Evolutionary conservation across 2,888 invertebrate species (phyloP), one percentile per base, ranked within the genome.

Genomic region (Eristalis intricaria): DNA sequence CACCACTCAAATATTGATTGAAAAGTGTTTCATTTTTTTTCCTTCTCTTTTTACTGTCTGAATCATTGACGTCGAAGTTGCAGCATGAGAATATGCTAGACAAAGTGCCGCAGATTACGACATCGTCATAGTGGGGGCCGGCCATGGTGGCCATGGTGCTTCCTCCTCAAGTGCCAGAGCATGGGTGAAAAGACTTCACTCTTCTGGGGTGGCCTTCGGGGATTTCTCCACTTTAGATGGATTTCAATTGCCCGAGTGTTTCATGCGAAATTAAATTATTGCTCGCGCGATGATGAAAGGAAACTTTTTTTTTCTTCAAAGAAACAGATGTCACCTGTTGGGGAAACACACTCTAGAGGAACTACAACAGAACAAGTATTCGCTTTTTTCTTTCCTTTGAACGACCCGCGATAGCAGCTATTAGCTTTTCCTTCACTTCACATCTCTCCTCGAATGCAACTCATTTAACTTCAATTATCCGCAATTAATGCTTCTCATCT

Each of bases 1-100:
- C 32, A 70, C 70, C 29, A 66, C 70, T 74, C 26, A 78, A 83
- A 66, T 86, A 86, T 86, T 86, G 86, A 86, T 86, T 86, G 23
- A 23, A 60, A 15, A 11, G 26, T 19, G 23, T 60, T 60, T 60
- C 1, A 10, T 26, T 10, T 4, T n/a, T n/a, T 50, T 19, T n/a
- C 8, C n/a, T 10, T 8, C 50, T 19, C 7, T 19, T n/a, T 19
- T 19, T 50, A 10, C 19, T 50, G n/a, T n/a, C 50, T 50, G 50
- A 69, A 69, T 38, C 22, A 50, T 38, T 40, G 70, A 73, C 64
- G 29, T 61, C 65, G 50, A 63, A 22, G 43, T 65, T 70, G 68
- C 61, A 38, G 61, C 66, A 69, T 61, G 8, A 32, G 32, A 32
- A 71, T 78, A 29, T 63, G n/a, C 60, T 19, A 61, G 11, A 71